These are phyloP conservation scores for Leptinotarsa peninsularis DNA, from an alignment of 2,888 invertebrate genomes.

Conservation along the genomic window DNA sequence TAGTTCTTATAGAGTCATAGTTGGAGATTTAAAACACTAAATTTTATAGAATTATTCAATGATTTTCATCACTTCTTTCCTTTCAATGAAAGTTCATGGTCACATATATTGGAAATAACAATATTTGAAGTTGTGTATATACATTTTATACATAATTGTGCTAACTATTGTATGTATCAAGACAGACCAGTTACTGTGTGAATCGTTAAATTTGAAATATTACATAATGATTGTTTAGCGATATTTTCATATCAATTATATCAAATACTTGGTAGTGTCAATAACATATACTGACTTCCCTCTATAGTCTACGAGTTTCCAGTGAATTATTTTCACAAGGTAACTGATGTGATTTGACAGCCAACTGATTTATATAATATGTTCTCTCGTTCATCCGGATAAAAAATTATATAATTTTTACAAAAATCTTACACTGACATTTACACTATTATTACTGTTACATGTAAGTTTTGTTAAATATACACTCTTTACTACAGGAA, in stretches of 20 bases:
- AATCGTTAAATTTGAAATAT: no score
- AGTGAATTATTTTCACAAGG: not conserved
- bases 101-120: conserved; percentile 61
- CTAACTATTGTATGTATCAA: conserved; percentile 32
- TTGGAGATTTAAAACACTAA: conserved; percentile 53
- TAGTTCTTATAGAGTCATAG: conserved; percentile 53
- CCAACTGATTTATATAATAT: not conserved
- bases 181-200: conserved; percentile 1
- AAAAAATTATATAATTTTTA: conserved; percentile 38
- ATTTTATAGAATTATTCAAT: conserved; percentile 47
- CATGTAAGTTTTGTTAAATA: conserved; percentile 45
- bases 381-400: conserved; percentile 45
- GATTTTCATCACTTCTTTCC: conserved; percentile 32
- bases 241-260: no score
- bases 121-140: conserved; percentile 60
- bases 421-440: conserved; percentile 38
- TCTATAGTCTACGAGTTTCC: no score
- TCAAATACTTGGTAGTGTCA: no score
- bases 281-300: no score
- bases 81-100: conserved; percentile 56
- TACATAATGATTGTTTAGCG: no score
- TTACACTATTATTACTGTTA: conserved; percentile 45
- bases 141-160: conserved; percentile 60
- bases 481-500: conserved; percentile 6
- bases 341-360: not conserved